These are phyloP conservation scores for Hydrozoanthus gracilis DNA, from an alignment of 92 coral and sea anemone genomes.

Conservation along the genomic window DNA sequence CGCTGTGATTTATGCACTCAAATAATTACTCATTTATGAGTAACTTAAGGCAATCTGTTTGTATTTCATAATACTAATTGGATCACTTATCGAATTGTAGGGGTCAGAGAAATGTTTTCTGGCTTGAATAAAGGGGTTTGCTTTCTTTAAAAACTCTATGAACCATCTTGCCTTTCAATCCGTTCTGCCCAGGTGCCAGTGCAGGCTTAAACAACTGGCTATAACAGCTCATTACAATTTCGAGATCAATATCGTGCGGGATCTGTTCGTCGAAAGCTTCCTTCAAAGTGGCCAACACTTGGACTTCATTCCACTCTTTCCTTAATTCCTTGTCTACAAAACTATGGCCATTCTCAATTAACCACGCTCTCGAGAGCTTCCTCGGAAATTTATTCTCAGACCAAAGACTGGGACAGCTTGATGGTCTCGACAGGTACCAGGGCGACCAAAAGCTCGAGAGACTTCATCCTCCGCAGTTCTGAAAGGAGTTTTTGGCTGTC, in stretches of 20 bases:
- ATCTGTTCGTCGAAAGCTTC: constrained; percentile 44
- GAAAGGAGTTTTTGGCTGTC: no score
- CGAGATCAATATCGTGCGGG: constrained; percentile 46
- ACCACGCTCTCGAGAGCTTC: no score
- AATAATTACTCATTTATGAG: constrained; percentile 1
- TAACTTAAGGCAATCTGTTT: constrained; percentile 3
- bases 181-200: no score
- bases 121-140: constrained; percentile 33
- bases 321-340: not conserved
- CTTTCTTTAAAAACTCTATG: constrained; percentile 45
- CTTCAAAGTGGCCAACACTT: constrained; percentile 30
- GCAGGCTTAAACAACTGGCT: constrained; percentile 59
- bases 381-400: no score
- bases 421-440: no score
- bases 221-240: constrained; percentile 63
- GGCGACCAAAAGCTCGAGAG: no score
- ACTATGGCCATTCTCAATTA: not conserved
- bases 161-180: constrained; percentile 48
- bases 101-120: constrained; percentile 22
- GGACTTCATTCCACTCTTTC: constrained; percentile 14
- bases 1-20: constrained; percentile 10
- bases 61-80: constrained; percentile 3
- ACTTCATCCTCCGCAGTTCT: no score
- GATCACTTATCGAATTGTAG: constrained; percentile 26
- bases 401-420: no score